Evolutionary conservation across 2,113 vertebrate genomes (phyloP).

Genomic region (Myanophis thanlyinensis): DNA sequence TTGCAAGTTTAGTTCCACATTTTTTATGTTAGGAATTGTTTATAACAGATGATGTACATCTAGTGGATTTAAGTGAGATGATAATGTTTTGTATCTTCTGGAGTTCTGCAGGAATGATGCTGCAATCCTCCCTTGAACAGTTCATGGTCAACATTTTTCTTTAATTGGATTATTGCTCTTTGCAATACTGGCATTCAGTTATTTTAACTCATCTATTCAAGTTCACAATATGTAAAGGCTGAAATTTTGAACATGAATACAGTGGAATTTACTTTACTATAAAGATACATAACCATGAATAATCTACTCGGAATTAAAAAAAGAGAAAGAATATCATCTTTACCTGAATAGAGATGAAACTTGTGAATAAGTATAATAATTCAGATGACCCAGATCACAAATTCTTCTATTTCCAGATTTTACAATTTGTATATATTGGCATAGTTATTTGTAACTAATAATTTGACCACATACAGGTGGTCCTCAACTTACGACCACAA

Average conservation of each 20-base stretch:
- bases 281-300: neutral
- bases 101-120: neutral
- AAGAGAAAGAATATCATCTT: neutral
- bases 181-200: neutral
- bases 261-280: neutral
- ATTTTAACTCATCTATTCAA: neutral
- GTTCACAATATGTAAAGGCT: neutral
- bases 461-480: neutral
- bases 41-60: neutral
- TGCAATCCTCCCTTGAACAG: neutral
- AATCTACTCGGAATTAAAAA: neutral
- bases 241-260: neutral
- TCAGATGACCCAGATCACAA: neutral
- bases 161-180: neutral
- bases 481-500: too few relatives aligned
- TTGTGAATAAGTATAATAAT: neutral
- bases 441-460: neutral
- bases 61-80: neutral
- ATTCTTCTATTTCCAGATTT: neutral
- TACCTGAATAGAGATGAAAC: neutral
- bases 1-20: neutral
- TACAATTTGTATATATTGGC: neutral
- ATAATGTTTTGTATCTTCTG: neutral
- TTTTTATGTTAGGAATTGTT: neutral
- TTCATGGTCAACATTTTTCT: neutral